Base-by-base conservation (phyloP, 2,888 invertebrate genomes). In the Rhamnusium bicolor region DNA sequence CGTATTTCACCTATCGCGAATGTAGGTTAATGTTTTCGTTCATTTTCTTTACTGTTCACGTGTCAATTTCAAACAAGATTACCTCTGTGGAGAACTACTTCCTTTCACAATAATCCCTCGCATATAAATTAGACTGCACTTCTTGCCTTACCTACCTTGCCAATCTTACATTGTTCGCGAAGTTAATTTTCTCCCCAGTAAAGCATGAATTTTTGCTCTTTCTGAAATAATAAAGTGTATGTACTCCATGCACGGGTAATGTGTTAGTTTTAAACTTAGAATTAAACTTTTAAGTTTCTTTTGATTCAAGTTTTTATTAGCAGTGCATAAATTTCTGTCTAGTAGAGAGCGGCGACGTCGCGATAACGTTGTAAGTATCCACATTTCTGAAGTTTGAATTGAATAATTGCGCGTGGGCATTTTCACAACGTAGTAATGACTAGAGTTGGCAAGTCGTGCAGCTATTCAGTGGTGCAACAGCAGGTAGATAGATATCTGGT, bases 141-240 rank as follows among this genome's bases (percentile, higher is more conserved):
- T 69, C 65, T 58, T 47, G 69, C 65, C 12, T 12, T 65, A 51
- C 65, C 65, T 27, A 53, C 63, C 69, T n/a, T n/a, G 69, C 65
- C 65, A 47, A 68, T n/a, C 69, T 46, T 63, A 72, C 58, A 69
- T 72, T 69, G 72, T 69, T 69, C 65, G 68, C 47, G 40, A 56
- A 72, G 69, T 72, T 69, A 69, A 69, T 72, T 72, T 72, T 19
- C 72, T 69, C 53, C 32, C 27, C 67, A 51, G 66, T 53, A 32
- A 19, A 21, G 49, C 49, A 61, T 12, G 60, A 71, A 71, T 63
- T 68, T 69, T 62, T 40, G 40, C n/a, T 40, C 40, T 12, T n/a
- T n/a, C 40, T 40, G 12, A 40, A 40, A 40, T 40, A 40, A 40
- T 40, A 40, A 40, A 40, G 12, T 4, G n/a, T 12, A 32, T 32